Conservation (phyloP, 1,140 invertebrate genomes). For the Habropoda laboriosa region DNA sequence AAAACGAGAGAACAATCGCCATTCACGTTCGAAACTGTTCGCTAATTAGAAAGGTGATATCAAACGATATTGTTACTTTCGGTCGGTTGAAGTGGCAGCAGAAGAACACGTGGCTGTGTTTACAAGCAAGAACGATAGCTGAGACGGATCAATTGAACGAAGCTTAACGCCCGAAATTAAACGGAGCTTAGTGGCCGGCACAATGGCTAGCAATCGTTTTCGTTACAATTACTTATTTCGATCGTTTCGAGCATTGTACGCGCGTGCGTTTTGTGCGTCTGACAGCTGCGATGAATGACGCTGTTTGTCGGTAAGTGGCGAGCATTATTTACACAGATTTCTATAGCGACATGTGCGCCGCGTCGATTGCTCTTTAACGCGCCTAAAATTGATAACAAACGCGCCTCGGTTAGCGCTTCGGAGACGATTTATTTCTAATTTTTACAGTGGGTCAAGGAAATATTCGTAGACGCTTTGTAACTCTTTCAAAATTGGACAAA, state of each 20-base stretch:
- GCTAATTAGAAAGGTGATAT: slow-evolving; percentile 9
- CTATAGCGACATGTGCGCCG: slow-evolving; percentile 46
- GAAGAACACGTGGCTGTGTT: slow-evolving; percentile 17
- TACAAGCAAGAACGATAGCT: slow-evolving; percentile 26
- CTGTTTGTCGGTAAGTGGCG: slow-evolving; percentile 52
- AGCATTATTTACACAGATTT: slow-evolving; percentile 58
- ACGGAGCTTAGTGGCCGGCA: slow-evolving; percentile 47
- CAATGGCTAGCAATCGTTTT: slow-evolving; percentile 61
- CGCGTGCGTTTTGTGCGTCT: slow-evolving; percentile 38
- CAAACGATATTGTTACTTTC: neutral
- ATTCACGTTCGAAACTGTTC: slow-evolving; percentile 19
- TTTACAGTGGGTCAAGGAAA: too few species aligned
- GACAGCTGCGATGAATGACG: slow-evolving; percentile 56
- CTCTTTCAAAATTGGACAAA: too few species aligned
- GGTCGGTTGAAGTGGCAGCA: neutral
- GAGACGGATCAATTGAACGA: slow-evolving; percentile 50
- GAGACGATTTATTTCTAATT: neutral
- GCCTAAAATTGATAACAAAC: slow-evolving; percentile 22
- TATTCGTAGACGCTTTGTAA: too few species aligned
- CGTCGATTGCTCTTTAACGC: slow-evolving; percentile 51
- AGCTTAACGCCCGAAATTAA: slow-evolving; percentile 49
- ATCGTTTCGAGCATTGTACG: slow-evolving; percentile 56
- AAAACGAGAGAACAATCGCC: neutral
- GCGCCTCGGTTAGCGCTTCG: neutral
- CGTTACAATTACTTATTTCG: slow-evolving; percentile 59